Base-by-base conservation (phyloP, 2,797 vertebrate genomes). In the Astyanax mexicanus region DNA sequence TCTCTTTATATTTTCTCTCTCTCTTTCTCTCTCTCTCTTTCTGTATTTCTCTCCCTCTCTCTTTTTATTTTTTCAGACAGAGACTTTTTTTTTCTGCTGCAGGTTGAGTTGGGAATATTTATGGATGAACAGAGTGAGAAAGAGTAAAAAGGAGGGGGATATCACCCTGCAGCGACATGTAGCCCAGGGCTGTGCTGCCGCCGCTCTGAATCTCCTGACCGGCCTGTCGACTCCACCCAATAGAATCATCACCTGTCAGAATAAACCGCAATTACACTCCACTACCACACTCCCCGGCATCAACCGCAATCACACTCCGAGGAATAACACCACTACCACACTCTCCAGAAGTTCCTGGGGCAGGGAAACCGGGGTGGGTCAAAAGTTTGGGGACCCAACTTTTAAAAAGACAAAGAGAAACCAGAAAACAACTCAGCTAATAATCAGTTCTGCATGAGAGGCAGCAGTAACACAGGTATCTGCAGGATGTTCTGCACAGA, bases 161-260 rank as follows among this genome's bases (percentile, higher is more conserved):
- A 57, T 66, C 61, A 45, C 44, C 51, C 25, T 74, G 51, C 12
- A 51, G 72, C 8, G n/a, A 57, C 72, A 44, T 45, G 23, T 74
- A 15, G n/a, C 49, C 61, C 47, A 10, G 7, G 44, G 61, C 61
- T 66, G 27, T 49, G 35, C n/a, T 54, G 60, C 47, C 65, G 47
- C 6, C 42, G 60, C 21, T 55, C 29, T 29, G 55, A 55, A 37
- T 37, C 55, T 44, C 72, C 35, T 65, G 25, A 29, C 60, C 21
- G 40, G 37, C 70, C 44, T 52, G 35, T 65, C 47, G 29, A 15
- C 54, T 32, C 25, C 35, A 23, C 23, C 47, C 40, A 65, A 74
- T 66, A 23, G 32, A 66, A 55, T 42, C 27, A 61, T 74, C 72
- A 65, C 51, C 72, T 74, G 72, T 74, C 72, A 74, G 57, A 67